Base-by-base conservation (phyloP, 2,113 vertebrate species). In the Chaenogobius annularis region DNA sequence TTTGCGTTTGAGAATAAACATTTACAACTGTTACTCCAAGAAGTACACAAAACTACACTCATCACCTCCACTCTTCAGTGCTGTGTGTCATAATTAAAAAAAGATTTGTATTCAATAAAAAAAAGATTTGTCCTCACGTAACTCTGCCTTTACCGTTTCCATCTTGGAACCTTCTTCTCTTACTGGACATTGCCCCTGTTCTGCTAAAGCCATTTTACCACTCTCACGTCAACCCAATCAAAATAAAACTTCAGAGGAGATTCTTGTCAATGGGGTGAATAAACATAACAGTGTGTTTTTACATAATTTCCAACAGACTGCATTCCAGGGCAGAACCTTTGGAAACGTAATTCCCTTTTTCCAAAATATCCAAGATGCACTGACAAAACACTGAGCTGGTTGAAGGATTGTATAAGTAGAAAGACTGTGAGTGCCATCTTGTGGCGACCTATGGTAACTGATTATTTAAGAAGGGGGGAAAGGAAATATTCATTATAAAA, bases 241-340 rank as follows among this genome's bases (percentile, higher is more conserved):
- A 84, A 86, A 87, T 81, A 80, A 83, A 81, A 85, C 68, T 70
- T 83, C 80, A 83, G 44, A 73, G 47, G 31, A 56, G 59, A 79
- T 78, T 84, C 65, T 76, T 63, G 22, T 68, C 75, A 88, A 74
- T 55, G 66, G 44, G 26, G 65, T 7, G 62, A 50, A 37, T 86
- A 86, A 86, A 88, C 80, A 82, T 78, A 75, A 68, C 73, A 67
- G 56, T 67, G 71, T 64, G 56, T 82, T 80, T 85, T 68, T 74
- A 75, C 78, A 72, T 70, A 79, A 79, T 83, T 80, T 82, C 79
- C 78, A 44, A 67, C 79, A 87, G 82, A 77, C 74, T 72, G 35
- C 75, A 86, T 79, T 77, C 85, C 77, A 81, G 44, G 76, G 79
- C 20, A 37, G 69, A 48, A 67, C 46, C 72, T 79, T 71, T 80